Conservation (phyloP, 2,888 invertebrate genomes). For the Napeogenes sylphis region DNA sequence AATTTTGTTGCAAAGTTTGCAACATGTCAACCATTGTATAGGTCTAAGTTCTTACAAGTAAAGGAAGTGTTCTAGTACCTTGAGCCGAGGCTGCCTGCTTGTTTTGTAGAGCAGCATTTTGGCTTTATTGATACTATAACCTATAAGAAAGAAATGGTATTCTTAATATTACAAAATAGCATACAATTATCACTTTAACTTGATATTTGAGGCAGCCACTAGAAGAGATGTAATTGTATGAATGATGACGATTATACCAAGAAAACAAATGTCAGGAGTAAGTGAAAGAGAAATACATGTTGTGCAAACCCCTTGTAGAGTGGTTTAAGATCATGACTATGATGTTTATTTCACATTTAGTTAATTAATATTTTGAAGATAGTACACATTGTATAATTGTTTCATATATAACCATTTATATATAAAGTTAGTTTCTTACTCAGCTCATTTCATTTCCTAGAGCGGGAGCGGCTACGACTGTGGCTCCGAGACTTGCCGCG, state of each 20-base stretch:
- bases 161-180: neutral
- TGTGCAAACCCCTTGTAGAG: no score
- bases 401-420: no score
- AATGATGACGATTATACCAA: no score
- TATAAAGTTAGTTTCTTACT: constrained; percentile 38
- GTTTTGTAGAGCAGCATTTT: constrained; percentile 54
- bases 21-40: constrained; percentile 50
- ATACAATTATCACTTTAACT: no score
- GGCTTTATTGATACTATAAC: constrained; percentile 62
- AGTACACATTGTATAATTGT: neutral
- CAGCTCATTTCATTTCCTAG: constrained; percentile 65
- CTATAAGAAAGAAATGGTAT: constrained; percentile 37
- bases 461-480: constrained; percentile 76
- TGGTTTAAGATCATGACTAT: no score
- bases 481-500: constrained; percentile 79
- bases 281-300: no score
- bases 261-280: no score
- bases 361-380: no score
- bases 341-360: no score
- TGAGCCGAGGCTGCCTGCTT: constrained; percentile 56
- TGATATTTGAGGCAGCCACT: no score
- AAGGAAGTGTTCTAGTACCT: constrained; percentile 62
- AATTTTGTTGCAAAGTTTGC: constrained; percentile 65
- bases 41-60: constrained; percentile 54
- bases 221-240: no score